Base-by-base conservation (phyloP, 2,797 vertebrate species). In the Mus minutoides region DNA sequence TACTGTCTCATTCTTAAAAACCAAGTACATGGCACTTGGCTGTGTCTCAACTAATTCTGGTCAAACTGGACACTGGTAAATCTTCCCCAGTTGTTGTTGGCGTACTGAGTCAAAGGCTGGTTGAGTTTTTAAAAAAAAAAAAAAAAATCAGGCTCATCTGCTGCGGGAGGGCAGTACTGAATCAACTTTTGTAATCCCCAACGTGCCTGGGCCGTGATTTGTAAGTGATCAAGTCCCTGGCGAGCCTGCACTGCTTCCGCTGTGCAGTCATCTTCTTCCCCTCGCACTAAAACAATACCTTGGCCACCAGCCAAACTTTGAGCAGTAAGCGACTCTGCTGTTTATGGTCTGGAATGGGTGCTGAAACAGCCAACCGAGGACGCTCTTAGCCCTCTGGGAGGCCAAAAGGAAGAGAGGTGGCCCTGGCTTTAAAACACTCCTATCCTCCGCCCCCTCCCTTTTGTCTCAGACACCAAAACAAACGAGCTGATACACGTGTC, bases 401-500 rank as follows among this genome's bases (percentile, higher is more conserved):
- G 94, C 80, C 79, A 49, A 58, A 6, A 93, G 49, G 31, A 95
- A 95, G 54, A 86, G 40, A 85, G 56, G 34, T 82, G 62, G 22
- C 94, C 85, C 56, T 56, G 75, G 89, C 89, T 96, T 96, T 94
- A 82, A 94, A 97, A 97, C 79, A 91, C 87, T 97, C 97, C 84
- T 91, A 97, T 95, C 96, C 96, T 96, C 95, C 97, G 97, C 97
- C 98, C 97, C 97, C 98, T 98, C 94, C 97, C 93, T 96, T 95
- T 97, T 97, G 94, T 95, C 90, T 82, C 85, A 80, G 95, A 97
- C 92, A 98, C 96, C 98, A 98, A 97, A 98, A 98, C 97, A 89
- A 95, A 93, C 92, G 94, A 96, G 97, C 96, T 96, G 94, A 98
- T 98, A 98, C 98, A 99, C 98, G 98, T 99, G 98, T 98, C 98